Base-by-base conservation (phyloP, 1,140 invertebrate genomes). In the Brachionus sp. region DNA sequence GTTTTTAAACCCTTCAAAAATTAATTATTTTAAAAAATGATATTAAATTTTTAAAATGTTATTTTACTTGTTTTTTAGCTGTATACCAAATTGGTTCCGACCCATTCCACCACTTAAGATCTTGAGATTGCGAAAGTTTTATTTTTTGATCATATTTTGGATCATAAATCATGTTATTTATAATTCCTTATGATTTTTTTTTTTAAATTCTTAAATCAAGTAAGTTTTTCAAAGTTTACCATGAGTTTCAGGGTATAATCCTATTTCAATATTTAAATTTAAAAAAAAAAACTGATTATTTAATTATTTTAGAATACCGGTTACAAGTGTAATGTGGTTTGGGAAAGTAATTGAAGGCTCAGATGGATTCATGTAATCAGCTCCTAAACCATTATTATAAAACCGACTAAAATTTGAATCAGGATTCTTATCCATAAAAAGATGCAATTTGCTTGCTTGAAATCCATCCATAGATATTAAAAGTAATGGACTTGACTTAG, bases 311-410 rank as follows among this genome's bases (percentile, higher is more conserved):
- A 53, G 7, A 10, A 35, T 29, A 85, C 88, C 88, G 37, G 93
- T 95, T 1, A 91, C 92, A 50, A 94, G 93, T 2, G 92, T 91
- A 86, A 93, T 92, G 87, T 94, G 93, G 89, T 94, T 94, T 1
- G 93, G 92, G 87, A 93, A 93, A 1, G 93, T 95, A 87, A 93
- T 92, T 1, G 93, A 93, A 0, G 92, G 90, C 87, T 92, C 94
- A 35, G 91, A 90, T 84, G 92, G 85, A 73, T 86, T 86, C 90
- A 94, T 92, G 84, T 91, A 92, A 29, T 92, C 90, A 0, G 91
- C 88, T 82, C 90, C 89, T 0, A 91, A 89, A 2, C 93, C 92
- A 85, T 90, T 88, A 1, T 88, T 84, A 77, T 88, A 90, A 33
- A 94, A 85, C 50, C 84, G 84, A 29, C 91, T 87, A 84, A 94